Base-by-base conservation (phyloP, 1,140 invertebrate species). In the Pissodes strobi region DNA sequence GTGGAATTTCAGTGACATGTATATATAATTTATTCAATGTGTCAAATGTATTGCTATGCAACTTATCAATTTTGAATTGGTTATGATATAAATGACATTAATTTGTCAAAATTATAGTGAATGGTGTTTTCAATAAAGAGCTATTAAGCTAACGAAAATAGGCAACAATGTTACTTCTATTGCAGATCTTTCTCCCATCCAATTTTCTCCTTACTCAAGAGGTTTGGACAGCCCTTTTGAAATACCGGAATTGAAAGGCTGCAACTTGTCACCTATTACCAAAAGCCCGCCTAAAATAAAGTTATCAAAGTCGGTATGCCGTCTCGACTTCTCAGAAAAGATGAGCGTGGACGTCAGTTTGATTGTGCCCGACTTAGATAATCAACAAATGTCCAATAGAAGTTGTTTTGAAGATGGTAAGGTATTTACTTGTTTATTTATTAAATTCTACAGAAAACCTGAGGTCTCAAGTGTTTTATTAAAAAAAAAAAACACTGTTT, bases 251-350 rank as follows among this genome's bases (percentile, higher is more conserved):
- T 59, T 74, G 25, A 64, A 55, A 43, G 69, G 72, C 8, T 77
- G 75, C 63, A 69, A 66, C 17, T 49, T 77, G 22, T 77, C 75
- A 13, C 74, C 75, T 1, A 77, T 75, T n/a, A 53, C 30, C 0
- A 59, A 49, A 34, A 48, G 39, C 18, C 49, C 57, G 2, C 48
- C 56, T 12, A 64, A 45, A 49, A 30, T 15, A 13, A n/a, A 17
- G 10, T 25, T 52, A 41, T 51, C 39, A 5, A 53, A 63, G 25
- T 72, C 69, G 8, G 67, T 41, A 0, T 64, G 63, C 23, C 63
- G 70, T 55, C 51, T 73, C 10, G 58, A 66, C 43, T 73, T 73
- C 46, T 69, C 67, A 10, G 55, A 59, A 8, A 59, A 51, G 5
- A 69, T 69, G 52, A 73, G 71, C 38, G 41, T 75, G 1, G 74